Percentiles rank a stretch among this genome's conserved stretches.
phyloP scores from a whole-genome alignment of 2,888 invertebrate genomes.

The Ormia ochracea region DNA sequence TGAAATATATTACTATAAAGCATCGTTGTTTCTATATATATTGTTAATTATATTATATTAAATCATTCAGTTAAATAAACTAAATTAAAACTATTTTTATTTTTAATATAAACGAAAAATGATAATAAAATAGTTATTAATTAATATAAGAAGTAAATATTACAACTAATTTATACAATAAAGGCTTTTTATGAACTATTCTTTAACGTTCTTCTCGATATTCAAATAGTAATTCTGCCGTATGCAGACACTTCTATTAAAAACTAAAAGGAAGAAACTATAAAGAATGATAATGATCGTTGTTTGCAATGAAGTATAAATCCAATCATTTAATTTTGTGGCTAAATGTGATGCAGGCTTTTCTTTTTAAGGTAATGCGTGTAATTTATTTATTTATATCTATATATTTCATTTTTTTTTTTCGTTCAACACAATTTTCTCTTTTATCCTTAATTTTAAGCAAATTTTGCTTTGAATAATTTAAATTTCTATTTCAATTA shows the following conservation, averaged over 20 bases:
- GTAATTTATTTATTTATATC: constrained; percentile 26
- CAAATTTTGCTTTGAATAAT: constrained; percentile 11
- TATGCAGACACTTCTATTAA: background rate
- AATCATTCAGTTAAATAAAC: constrained; percentile 52
- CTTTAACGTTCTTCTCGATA: constrained; percentile 27
- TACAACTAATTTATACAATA: constrained; percentile 64
- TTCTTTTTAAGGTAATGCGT: constrained; percentile 8
- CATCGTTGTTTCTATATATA: constrained; percentile 61
- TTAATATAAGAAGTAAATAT: constrained; percentile 52
- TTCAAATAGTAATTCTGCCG: constrained; percentile 39
- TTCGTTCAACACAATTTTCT: constrained; percentile 26
- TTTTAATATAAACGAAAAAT: constrained; percentile 32
- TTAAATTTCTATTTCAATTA: constrained; percentile 32
- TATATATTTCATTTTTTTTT: constrained; percentile 14
- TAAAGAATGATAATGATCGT: constrained; percentile 25
- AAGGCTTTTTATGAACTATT: constrained; percentile 51
- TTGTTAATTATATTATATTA: constrained; percentile 31
- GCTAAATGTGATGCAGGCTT: constrained; percentile 10
- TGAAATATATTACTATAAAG: constrained; percentile 57
- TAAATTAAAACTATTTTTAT: constrained; percentile 55
- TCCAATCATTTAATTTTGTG: constrained; percentile 31
- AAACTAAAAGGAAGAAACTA: background rate
- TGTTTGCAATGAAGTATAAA: constrained; percentile 15
- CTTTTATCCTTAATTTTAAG: constrained; percentile 48
- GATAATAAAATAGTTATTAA: constrained; percentile 30